Conservation (phyloP, 2,888 invertebrate genomes). For the Netelia fuscicornis region DNA sequence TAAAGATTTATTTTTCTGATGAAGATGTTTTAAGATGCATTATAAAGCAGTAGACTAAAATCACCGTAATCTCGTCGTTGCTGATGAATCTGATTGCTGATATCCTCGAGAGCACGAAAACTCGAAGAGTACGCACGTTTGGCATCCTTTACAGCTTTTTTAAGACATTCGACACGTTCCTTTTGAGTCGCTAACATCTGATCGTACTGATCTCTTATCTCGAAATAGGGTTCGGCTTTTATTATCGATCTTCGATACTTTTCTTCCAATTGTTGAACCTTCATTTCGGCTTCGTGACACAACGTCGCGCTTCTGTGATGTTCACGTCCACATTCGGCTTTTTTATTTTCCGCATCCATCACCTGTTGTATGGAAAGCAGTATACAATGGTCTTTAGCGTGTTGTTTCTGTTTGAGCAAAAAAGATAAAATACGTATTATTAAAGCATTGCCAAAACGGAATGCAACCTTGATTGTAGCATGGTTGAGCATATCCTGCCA, state of each 20-base stretch:
- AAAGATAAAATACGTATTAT: background rate
- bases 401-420: too few relatives aligned
- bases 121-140: constrained; percentile 94
- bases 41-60: constrained; percentile 67
- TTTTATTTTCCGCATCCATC: constrained; percentile 96
- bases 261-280: constrained; percentile 92
- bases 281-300: constrained; percentile 93
- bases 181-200: constrained; percentile 94
- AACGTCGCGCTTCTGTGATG: constrained; percentile 93
- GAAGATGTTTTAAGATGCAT: background rate
- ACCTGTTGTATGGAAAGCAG: constrained; percentile 86
- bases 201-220: constrained; percentile 94
- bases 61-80: constrained; percentile 87
- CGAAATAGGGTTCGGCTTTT: constrained; percentile 96
- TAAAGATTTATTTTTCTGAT: background rate
- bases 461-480: constrained; percentile 94
- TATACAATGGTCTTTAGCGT: background rate
- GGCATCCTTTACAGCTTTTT: constrained; percentile 91
- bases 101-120: constrained; percentile 93
- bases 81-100: constrained; percentile 96
- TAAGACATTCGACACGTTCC: constrained; percentile 92
- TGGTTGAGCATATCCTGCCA: constrained; percentile 99
- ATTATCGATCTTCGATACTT: constrained; percentile 92
- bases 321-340: constrained; percentile 94
- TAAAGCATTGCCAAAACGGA: background rate